phyloP scores from a whole-genome alignment of 2,888 invertebrate species.

The Patella caerulea region DNA sequence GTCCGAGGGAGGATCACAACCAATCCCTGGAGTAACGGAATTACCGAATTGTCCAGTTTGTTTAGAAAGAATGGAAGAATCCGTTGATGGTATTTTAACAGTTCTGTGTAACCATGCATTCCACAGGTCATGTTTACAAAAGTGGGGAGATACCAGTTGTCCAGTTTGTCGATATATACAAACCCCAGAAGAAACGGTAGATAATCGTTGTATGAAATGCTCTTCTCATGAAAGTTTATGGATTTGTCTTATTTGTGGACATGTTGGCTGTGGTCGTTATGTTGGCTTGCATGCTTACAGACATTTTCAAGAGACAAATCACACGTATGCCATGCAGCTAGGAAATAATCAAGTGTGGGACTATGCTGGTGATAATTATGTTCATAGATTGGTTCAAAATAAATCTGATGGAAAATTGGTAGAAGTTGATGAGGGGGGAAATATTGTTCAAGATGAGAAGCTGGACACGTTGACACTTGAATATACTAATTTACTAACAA shows the following conservation, averaged over 20 bases:
- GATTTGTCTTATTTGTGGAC: slow-evolving; percentile 99
- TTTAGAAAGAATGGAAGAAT: slow-evolving; percentile 94
- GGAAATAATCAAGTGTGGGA: slow-evolving; percentile 99
- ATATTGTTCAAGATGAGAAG: slow-evolving; percentile 80
- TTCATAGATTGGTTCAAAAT: slow-evolving; percentile 95
- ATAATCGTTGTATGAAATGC: slow-evolving; percentile 82
- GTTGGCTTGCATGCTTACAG: slow-evolving; percentile 93
- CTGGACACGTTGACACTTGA: slow-evolving; percentile 95
- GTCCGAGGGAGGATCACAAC: slow-evolving; percentile 75
- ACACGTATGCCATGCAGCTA: slow-evolving; percentile 96
- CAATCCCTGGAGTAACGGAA: slow-evolving; percentile 87
- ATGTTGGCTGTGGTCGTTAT: slow-evolving; percentile 96
- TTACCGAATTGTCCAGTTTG: slow-evolving; percentile 97
- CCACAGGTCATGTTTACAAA: slow-evolving; percentile 93
- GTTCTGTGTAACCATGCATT: slow-evolving; percentile 99
- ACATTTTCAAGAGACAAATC: slow-evolving; percentile 94
- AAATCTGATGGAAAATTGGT: slow-evolving; percentile 97
- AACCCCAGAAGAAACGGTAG: slow-evolving; percentile 84
- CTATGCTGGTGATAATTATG: slow-evolving; percentile 97
- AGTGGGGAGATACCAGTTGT: slow-evolving; percentile 98
- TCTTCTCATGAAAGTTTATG: slow-evolving; percentile 81
- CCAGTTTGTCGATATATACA: slow-evolving; percentile 95
- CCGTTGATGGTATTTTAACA: slow-evolving; percentile 95
- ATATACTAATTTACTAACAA: slow-evolving; percentile 95
- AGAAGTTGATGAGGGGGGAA: slow-evolving; percentile 70